A percentile compares a stretch with the other conserved stretches of the same genome.
phyloP scores from a whole-genome alignment of 2,113 vertebrate species.

The Crocuta crocuta region DNA sequence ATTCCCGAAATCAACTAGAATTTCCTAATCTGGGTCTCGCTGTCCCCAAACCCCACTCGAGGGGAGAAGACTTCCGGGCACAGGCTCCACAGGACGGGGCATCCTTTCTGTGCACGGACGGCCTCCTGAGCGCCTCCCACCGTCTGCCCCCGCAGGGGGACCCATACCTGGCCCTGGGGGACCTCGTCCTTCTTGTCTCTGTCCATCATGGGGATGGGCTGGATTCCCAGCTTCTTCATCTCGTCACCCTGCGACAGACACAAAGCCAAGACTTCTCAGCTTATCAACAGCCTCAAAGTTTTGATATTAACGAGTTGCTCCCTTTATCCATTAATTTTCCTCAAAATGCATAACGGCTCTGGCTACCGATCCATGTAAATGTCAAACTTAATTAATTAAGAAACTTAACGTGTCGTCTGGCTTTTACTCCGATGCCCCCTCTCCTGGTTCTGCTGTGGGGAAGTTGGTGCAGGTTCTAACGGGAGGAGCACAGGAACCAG shows the following conservation, averaged over 20 bases:
- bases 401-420: rapidly evolving
- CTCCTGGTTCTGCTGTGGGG: rapidly evolving
- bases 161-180: slow-evolving; percentile 96
- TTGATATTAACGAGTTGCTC: rapidly evolving
- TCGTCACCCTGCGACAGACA: slow-evolving; percentile 92
- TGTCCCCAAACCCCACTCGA: neutral
- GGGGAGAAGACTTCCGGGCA: neutral
- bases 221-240: slow-evolving; percentile 98
- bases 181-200: slow-evolving; percentile 97
- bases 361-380: neutral
- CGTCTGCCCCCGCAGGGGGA: rapidly evolving
- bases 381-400: no score
- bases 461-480: rapidly evolving
- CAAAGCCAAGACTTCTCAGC: neutral
- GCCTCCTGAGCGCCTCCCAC: neutral
- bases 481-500: rapidly evolving
- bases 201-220: slow-evolving; percentile 99
- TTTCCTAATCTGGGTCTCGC: neutral
- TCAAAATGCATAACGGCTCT: neutral
- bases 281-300: rapidly evolving
- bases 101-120: rapidly evolving
- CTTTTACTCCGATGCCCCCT: neutral
- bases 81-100: rapidly evolving
- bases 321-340: neutral
- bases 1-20: neutral